Conservation (phyloP, 1,140 invertebrate species). For the Dendrolimus kikuchii region DNA sequence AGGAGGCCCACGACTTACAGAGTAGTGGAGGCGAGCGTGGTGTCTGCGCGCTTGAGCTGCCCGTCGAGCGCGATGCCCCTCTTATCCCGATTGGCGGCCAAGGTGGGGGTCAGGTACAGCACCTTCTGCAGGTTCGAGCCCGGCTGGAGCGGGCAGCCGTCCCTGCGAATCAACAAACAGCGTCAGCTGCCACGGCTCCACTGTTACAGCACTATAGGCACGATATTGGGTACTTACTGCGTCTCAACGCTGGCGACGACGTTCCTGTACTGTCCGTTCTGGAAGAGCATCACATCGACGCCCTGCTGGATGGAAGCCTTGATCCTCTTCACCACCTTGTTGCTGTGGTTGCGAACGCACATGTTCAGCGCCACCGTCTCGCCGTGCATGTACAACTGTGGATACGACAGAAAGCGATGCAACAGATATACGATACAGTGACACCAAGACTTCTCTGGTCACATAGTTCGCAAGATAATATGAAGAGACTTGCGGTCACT, state of each 20-base stretch:
- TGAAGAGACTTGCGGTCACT: too few relatives aligned
- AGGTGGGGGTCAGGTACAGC: slow-evolving; percentile 86
- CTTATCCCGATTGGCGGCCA: slow-evolving; percentile 88
- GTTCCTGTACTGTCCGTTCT: slow-evolving; percentile 98
- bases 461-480: too few relatives aligned
- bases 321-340: slow-evolving; percentile 98
- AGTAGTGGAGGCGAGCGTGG: slow-evolving; percentile 96
- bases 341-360: slow-evolving; percentile 96
- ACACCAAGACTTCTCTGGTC: too few relatives aligned
- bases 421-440: not conserved
- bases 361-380: slow-evolving; percentile 96
- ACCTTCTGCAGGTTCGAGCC: slow-evolving; percentile 95
- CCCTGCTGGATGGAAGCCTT: slow-evolving; percentile 94
- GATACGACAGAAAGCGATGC: not conserved
- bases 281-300: slow-evolving; percentile 98
- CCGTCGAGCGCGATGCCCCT: slow-evolving; percentile 96
- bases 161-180: slow-evolving; percentile 69
- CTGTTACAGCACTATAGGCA: too few relatives aligned
- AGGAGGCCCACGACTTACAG: slow-evolving; percentile 77
- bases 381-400: slow-evolving; percentile 94
- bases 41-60: slow-evolving; percentile 90
- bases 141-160: slow-evolving; percentile 95
- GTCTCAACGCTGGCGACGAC: slow-evolving; percentile 94
- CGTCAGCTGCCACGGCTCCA: not conserved
- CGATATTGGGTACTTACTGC: slow-evolving; percentile 73